A percentile compares a stretch with the other conserved stretches of the same genome.
Evolutionary conservation across 1,140 invertebrate species (phyloP).

Genomic region (Meloidogyne hapla): DNA sequence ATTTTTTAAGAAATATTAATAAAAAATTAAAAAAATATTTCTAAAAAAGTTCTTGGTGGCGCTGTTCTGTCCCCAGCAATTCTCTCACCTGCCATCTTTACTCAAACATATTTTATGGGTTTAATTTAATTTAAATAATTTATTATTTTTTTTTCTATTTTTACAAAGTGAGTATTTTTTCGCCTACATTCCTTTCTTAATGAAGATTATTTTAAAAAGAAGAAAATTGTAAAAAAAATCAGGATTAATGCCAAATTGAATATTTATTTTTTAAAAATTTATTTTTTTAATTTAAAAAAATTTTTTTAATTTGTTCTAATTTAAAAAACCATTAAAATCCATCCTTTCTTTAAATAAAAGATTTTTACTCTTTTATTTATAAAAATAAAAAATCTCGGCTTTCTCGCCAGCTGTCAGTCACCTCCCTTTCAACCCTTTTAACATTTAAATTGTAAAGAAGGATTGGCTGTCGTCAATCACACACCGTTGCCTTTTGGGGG

Average conservation of each 20-base stretch:
- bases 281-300: neutral
- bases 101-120: constrained; percentile 38
- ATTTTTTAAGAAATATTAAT: neutral
- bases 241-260: too few species aligned
- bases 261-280: too few species aligned
- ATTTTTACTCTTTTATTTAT: neutral
- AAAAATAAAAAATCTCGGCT: constrained; percentile 13
- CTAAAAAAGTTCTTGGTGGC: constrained; percentile 25
- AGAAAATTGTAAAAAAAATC: neutral
- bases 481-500: neutral
- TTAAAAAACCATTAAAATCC: neutral
- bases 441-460: neutral
- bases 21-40: neutral
- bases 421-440: neutral
- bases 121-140: neutral
- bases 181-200: constrained; percentile 62
- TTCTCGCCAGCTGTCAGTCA: constrained; percentile 25
- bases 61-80: constrained; percentile 40
- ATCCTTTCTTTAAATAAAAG: neutral
- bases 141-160: too few species aligned
- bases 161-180: constrained; percentile 26
- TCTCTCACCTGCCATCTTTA: constrained; percentile 45
- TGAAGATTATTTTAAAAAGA: neutral
- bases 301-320: neutral
- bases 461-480: constrained; percentile 29